Evolutionary conservation across 2,888 invertebrate species (phyloP).

Genomic region (Platycheirus rosarum): DNA sequence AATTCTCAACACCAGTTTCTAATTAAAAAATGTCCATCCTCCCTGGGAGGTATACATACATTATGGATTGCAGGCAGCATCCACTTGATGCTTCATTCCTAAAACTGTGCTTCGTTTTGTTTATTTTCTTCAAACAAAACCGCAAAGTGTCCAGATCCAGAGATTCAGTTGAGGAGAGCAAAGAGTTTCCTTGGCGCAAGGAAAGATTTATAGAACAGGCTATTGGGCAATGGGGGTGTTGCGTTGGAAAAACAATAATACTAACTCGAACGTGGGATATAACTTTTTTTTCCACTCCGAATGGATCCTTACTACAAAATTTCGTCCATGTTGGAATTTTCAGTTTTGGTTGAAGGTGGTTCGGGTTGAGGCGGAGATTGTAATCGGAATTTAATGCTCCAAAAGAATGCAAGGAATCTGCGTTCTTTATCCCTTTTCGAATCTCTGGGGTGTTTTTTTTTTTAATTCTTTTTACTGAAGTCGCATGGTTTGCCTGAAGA

Average conservation of each 20-base stretch:
- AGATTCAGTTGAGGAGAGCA: too few relatives aligned
- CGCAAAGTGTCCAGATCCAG: conserved; percentile 59
- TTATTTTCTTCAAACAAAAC: conserved; percentile 24
- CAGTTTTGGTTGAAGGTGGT: conserved; percentile 39
- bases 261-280: conserved; percentile 52
- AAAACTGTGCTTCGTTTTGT: not conserved
- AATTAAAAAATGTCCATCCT: conserved; percentile 51
- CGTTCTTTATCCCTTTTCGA: conserved; percentile 15
- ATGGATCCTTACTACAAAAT: conserved; percentile 16
- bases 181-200: conserved; percentile 23
- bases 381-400: conserved; percentile 69
- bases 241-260: conserved; percentile 65
- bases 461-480: conserved; percentile 16
- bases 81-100: conserved; percentile 64
- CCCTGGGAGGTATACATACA: conserved; percentile 11
- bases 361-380: conserved; percentile 2
- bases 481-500: conserved; percentile 24
- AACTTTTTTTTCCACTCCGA: conserved; percentile 34
- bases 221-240: not conserved
- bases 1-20: conserved; percentile 69
- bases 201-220: conserved; percentile 59
- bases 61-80: conserved; percentile 50
- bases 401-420: conserved; percentile 62
- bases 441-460: conserved; percentile 22
- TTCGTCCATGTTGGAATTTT: conserved; percentile 69